Conservation (phyloP, 2,888 invertebrate genomes). For the Heliconius charithonia region DNA sequence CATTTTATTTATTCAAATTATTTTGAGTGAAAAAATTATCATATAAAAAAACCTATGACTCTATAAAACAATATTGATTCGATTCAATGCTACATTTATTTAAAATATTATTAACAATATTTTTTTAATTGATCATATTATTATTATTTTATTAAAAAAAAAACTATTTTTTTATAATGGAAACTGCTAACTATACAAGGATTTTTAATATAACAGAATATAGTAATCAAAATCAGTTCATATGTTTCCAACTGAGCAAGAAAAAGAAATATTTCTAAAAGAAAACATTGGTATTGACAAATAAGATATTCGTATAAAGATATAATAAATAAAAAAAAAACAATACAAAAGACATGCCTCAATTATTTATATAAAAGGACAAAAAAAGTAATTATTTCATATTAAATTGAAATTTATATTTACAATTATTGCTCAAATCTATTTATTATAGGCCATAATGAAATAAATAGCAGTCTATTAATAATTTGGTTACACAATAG, state of each 20-base stretch:
- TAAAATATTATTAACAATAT: not conserved
- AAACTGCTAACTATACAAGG: not conserved
- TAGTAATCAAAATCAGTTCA: not conserved
- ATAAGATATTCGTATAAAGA: not conserved
- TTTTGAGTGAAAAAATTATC: not conserved
- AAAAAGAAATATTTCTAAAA: constrained; percentile 5
- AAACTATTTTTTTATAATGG: not conserved
- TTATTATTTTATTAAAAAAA: not conserved
- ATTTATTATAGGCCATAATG: constrained; percentile 36
- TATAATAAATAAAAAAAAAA: not conserved
- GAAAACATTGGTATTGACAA: not conserved
- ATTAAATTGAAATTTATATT: constrained; percentile 50
- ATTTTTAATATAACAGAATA: not conserved
- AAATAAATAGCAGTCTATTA: constrained; percentile 26
- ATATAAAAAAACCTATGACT: not conserved
- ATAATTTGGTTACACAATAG: not conserved
- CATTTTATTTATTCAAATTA: too few relatives aligned
- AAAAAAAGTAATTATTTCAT: not conserved
- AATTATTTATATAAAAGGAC: not conserved
- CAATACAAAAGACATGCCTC: not conserved
- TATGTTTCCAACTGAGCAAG: not conserved
- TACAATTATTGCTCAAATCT: constrained; percentile 61
- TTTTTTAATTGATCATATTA: not conserved
- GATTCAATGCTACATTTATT: not conserved
- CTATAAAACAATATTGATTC: not conserved